Base-by-base conservation (phyloP, 2,113 vertebrate species). In the Petrocephalus microphthalmus region DNA sequence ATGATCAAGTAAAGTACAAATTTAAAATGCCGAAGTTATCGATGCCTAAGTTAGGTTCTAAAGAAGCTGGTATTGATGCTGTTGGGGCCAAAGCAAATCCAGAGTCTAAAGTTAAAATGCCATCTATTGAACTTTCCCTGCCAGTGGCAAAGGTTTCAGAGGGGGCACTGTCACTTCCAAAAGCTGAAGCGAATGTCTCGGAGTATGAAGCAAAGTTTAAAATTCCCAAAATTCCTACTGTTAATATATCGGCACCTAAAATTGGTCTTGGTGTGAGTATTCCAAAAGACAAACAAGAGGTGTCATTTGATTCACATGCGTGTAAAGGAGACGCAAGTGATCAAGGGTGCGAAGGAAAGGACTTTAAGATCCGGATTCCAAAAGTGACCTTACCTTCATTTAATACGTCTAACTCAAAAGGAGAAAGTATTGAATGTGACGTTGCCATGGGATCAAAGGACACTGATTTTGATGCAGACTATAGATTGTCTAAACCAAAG, bases 221-320 rank as follows among this genome's bases (percentile, higher is more conserved):
- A 92, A 92, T 94, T 87, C 92, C 95, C 0, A 93, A 93, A 89
- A 87, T 92, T 89, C 94, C 96, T n/a, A 89, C 90, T 0, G 86
- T 96, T 89, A 93, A 93, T 42, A 90, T 96, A 88, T 94, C 95
- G 0, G 88, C 95, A 33, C 96, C 96, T 53, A 95, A 94, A 89
- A 89, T 97, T 22, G 95, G 96, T 56, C 89, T 97, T 53, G 94
- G 92, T 91, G 81, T 95, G 2, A 90, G 92, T 10, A 84, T 93
- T 0, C 91, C 93, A 2, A 94, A 92, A 88, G 78, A 90, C 37
- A 92, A 91, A 51, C 88, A 89, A 81, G 90, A 91, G 47, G 33
- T 52, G n/a, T 84, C 91, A n/a, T 20, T 45, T 52, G 86, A 91
- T 1, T 88, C 88, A 19, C 86, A 20, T 19, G 37, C 20, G n/a